Evolutionary conservation across 35 echinoderm and acorn worm species (phyloP), one percentile per base, ranked within the genome.

Genomic region (Hemicentrotus pulcherrimus): DNA sequence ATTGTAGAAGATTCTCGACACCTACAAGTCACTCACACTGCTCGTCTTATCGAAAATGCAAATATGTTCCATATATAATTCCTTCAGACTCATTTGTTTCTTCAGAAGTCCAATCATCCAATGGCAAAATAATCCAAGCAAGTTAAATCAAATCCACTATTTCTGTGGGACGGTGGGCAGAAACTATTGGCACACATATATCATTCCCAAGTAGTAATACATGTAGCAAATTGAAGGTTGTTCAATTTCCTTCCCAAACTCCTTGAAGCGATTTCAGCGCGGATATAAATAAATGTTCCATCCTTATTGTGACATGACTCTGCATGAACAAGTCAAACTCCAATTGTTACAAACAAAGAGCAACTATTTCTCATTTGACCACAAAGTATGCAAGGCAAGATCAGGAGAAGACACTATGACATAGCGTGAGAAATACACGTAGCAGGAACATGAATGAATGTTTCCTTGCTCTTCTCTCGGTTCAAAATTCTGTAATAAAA

Each of bases 361-460:
- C 4, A 78, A 78, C 65, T 78, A 78, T 78, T 78, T n/a, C 65
- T 28, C 65, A n/a, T 78, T 78, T 22, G 8, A 78, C 65, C 65
- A 78, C 65, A 28, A 78, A n/a, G 24, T 78, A 28, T 0, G 65
- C 65, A 78, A 78, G 65, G 65, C 65, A 78, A 78, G 65, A 28
- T 28, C 0, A n/a, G 65, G 65, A 78, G 65, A 78, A 78, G 65
- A 4, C 65, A 0, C 4, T 4, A n/a, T 55, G 65, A n/a, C 65
- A 22, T 78, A 78, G 65, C 65, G 65, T 78, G 65, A 78, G 65
- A 78, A 78, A 78, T 30, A 78, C 65, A 78, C 65, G 65, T 78
- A 78, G 65, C 22, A 28, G 65, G 18, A 28, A 78, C 65, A 78
- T 78, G 65, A 78, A 78, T n/a, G 22, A 78, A 78, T 78, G 65